Base-by-base conservation (phyloP, 2,888 invertebrate species). In the Busseola fusca region DNA sequence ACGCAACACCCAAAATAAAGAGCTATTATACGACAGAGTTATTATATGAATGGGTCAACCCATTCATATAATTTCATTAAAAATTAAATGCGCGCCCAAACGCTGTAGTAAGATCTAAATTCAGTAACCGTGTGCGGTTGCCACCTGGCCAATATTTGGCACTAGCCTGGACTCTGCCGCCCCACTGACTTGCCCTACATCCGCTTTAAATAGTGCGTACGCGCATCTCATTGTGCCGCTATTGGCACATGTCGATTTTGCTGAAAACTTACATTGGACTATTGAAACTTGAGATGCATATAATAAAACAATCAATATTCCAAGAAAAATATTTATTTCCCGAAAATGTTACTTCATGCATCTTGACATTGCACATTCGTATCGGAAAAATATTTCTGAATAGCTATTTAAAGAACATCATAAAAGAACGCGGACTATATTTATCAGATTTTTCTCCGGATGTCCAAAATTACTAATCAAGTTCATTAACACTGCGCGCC, bases 141-240 rank as follows among this genome's bases (percentile, higher is more conserved):
- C 90, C 91, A 91, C 89, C 91, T 91, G 91, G 88, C 82, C 82
- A 80, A 78, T 84, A 78, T 86, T 88, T 89, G 89, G 89, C 89
- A 87, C 81, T 84, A 83, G 77, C 69, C 74, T 81, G 85, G 83
- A 82, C 83, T 78, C 84, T 81, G 82, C 81, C 87, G 91, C 74
- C 92, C 91, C 87, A 93, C 89, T 93, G 92, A 92, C 92, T 92
- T 89, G 92, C 84, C 91, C 92, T 89, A 92, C 81, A 89, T 89
- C 88, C 83, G 85, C 84, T 87, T 87, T 87, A 90, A 91, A 92
- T 91, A 91, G 90, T 90, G 90, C 88, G 87, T 84, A 80, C 84
- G 88, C 90, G 90, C 87, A 87, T 72, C 78, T 67, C 72, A 58
- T 74, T 59, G 74, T 64, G 73, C 70, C 72, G 71, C 68, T 82